These are phyloP conservation scores for Ormyrus labotus DNA, from an alignment of 2,888 invertebrate genomes.

Conservation along the genomic window DNA sequence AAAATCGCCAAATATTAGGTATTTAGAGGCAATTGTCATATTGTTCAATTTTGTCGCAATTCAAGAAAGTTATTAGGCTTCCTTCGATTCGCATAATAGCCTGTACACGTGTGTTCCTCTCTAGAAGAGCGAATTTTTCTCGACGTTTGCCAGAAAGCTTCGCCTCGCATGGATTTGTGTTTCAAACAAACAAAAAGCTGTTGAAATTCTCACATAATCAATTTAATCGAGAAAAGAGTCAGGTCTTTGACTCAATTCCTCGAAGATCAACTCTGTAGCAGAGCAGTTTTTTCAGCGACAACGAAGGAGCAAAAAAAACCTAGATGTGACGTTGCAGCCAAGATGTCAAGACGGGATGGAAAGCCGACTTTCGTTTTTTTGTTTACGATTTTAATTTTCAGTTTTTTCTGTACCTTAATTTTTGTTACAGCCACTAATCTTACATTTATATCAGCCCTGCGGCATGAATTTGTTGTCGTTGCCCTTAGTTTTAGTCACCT, in stretches of 20 bases:
- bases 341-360: background rate
- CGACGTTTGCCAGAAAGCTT: slow-evolving; percentile 75
- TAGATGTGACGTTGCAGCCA: background rate
- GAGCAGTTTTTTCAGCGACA: slow-evolving; percentile 22
- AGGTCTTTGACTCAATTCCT: slow-evolving; percentile 10
- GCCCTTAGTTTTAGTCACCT: slow-evolving; percentile 70
- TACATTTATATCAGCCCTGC: slow-evolving; percentile 67
- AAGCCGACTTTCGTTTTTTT: slow-evolving; percentile 11
- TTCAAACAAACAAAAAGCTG: slow-evolving; percentile 59
- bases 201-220: slow-evolving; percentile 9
- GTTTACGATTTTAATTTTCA: slow-evolving; percentile 14
- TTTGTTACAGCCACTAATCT: slow-evolving; percentile 57
- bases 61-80: slow-evolving; percentile 14
- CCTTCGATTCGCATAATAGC: slow-evolving; percentile 31
- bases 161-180: slow-evolving; percentile 76
- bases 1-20: too few species aligned
- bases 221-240: background rate
- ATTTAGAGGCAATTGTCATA: background rate
- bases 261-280: slow-evolving; percentile 15
- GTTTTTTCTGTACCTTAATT: slow-evolving; percentile 30
- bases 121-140: slow-evolving; percentile 57
- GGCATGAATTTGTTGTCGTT: slow-evolving; percentile 75
- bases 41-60: slow-evolving; percentile 19
- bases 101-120: slow-evolving; percentile 40
- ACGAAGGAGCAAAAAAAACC: background rate